Percentiles rank a stretch among this genome's conserved stretches.
phyloP scores from a whole-genome alignment of 2,888 invertebrate genomes.

The Ormyrus nitidulus region DNA sequence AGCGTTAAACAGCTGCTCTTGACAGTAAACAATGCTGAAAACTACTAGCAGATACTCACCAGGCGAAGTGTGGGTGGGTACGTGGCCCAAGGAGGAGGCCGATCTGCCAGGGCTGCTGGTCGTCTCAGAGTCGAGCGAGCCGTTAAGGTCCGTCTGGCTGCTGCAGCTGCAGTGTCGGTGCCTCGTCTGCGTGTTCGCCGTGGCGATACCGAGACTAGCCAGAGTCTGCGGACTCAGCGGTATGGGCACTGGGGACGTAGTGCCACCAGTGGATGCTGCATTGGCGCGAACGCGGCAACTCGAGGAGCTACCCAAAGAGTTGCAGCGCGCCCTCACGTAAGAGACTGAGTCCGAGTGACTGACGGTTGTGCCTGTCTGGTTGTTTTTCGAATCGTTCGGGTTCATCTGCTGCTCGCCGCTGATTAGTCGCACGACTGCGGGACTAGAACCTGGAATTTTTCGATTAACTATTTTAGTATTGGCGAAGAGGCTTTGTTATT shows the following conservation, averaged over 20 bases:
- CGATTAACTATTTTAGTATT: background rate
- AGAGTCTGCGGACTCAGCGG: slow-evolving; percentile 80
- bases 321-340: slow-evolving; percentile 78
- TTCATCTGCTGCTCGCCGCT: slow-evolving; percentile 15
- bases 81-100: slow-evolving; percentile 67
- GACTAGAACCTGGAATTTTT: slow-evolving; percentile 27
- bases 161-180: slow-evolving; percentile 82
- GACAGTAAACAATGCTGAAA: too few relatives aligned
- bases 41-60: slow-evolving; percentile 58
- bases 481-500: too few relatives aligned
- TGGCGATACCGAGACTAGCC: slow-evolving; percentile 80
- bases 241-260: slow-evolving; percentile 68
- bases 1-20: too few relatives aligned
- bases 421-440: slow-evolving; percentile 31
- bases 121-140: slow-evolving; percentile 79
- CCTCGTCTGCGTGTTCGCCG: slow-evolving; percentile 76
- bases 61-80: slow-evolving; percentile 64
- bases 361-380: background rate
- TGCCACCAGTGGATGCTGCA: slow-evolving; percentile 49
- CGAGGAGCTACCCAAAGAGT: slow-evolving; percentile 78
- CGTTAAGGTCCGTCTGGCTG: slow-evolving; percentile 83
- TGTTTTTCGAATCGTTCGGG: too few relatives aligned
- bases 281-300: slow-evolving; percentile 55
- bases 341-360: slow-evolving; percentile 33
- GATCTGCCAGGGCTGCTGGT: slow-evolving; percentile 70